phyloP scores from a whole-genome alignment of 2,113 vertebrate species.

The Brachypodius melanocephalos region DNA sequence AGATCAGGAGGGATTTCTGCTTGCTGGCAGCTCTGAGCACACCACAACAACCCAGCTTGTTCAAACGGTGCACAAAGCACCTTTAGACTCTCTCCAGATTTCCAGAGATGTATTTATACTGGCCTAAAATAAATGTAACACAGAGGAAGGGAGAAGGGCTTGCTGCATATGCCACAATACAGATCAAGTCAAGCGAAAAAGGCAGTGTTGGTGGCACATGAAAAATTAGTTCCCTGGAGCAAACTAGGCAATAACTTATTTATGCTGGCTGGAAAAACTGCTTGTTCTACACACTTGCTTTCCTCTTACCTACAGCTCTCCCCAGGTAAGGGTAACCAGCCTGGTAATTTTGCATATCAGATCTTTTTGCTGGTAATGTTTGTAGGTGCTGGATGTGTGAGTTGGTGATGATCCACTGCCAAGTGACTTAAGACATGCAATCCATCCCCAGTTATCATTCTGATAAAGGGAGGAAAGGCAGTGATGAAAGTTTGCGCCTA shows the following conservation, averaged over 20 bases:
- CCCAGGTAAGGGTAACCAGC: not conserved
- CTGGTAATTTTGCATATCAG: not conserved
- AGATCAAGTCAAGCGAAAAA: conserved; percentile 51
- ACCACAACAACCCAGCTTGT: accelerated
- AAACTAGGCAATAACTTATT: not conserved
- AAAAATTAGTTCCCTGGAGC: conserved; percentile 63
- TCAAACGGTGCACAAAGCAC: not conserved
- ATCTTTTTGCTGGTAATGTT: not conserved
- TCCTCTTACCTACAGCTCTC: not conserved
- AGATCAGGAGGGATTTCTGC: not conserved
- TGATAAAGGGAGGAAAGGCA: not conserved
- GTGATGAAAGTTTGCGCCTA: not conserved
- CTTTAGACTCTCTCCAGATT: not conserved
- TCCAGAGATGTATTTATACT: not conserved
- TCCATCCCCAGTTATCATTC: not conserved
- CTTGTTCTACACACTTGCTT: not conserved
- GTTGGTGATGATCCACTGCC: not conserved
- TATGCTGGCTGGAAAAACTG: conserved; percentile 15
- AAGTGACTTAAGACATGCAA: not conserved
- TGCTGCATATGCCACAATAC: conserved; percentile 60
- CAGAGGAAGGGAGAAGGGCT: not conserved
- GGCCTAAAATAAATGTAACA: not conserved
- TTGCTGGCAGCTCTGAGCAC: not conserved
- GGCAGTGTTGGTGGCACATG: conserved; percentile 63
- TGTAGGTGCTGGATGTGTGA: not conserved